Conservation (phyloP, 2,797 vertebrate genomes). For the Falco concolor region DNA sequence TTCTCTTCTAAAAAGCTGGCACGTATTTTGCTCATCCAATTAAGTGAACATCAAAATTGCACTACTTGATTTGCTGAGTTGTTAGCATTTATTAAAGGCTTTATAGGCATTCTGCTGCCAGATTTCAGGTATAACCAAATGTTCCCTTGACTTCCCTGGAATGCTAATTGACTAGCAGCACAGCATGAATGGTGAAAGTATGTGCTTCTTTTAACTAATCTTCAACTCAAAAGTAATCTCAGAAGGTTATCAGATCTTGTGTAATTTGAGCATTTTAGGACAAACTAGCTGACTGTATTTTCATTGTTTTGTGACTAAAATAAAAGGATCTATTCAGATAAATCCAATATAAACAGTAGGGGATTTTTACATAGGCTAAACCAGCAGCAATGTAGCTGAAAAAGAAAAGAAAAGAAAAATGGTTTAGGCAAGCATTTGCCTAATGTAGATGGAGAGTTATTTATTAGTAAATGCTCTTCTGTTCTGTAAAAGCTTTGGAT, state of each 20-base stretch:
- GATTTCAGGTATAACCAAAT: slow-evolving; percentile 31
- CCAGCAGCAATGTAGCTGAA: slow-evolving; percentile 41
- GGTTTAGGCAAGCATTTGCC: slow-evolving; percentile 15
- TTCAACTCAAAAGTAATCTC: neutral
- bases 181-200: slow-evolving; percentile 2
- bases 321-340: slow-evolving; percentile 35
- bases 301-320: slow-evolving; percentile 13
- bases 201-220: slow-evolving; percentile 32
- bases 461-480: slow-evolving; percentile 52
- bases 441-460: slow-evolving; percentile 29
- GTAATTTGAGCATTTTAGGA: slow-evolving; percentile 57
- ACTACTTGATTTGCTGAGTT: neutral
- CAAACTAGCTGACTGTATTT: slow-evolving; percentile 47
- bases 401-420: slow-evolving; percentile 27
- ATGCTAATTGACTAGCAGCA: slow-evolving; percentile 19
- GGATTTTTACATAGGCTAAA: slow-evolving; percentile 57
- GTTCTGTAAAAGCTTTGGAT: slow-evolving; percentile 67
- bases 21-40: neutral
- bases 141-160: slow-evolving; percentile 8
- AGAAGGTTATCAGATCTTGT: slow-evolving; percentile 3
- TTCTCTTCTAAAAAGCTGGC: neutral
- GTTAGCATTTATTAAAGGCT: slow-evolving; percentile 38
- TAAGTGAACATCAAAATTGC: slow-evolving; percentile 18
- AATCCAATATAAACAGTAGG: slow-evolving; percentile 28
- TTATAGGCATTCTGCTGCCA: slow-evolving; percentile 12